These are phyloP conservation scores for rat (Rattus norvegicus) DNA, from an alignment of 2,113 vertebrate species.

Conservation along the genomic window DNA sequence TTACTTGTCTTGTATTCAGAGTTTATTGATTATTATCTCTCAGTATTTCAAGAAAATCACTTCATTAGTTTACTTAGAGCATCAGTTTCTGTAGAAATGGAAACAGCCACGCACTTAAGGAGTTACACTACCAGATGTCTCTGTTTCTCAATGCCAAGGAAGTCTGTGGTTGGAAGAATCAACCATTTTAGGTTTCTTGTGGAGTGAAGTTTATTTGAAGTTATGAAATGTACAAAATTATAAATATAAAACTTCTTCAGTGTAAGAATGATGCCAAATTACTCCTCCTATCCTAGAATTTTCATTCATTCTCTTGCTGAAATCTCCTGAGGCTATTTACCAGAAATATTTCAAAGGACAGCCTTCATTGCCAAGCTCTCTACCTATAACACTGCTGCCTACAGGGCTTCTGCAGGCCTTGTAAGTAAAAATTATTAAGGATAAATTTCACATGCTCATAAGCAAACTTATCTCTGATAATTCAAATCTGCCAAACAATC, in stretches of 20 bases:
- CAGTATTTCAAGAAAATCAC: constrained; percentile 66
- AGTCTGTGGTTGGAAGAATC: background rate
- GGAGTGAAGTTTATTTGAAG: background rate
- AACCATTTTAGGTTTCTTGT: constrained; percentile 11
- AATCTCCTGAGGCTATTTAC: background rate
- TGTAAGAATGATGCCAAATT: constrained; percentile 14
- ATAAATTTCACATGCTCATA: constrained; percentile 17
- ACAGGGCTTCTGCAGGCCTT: background rate
- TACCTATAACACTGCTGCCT: background rate
- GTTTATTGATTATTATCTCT: constrained; percentile 62
- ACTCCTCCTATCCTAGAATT: background rate
- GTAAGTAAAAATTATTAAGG: background rate
- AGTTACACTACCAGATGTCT: background rate
- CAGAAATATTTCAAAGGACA: constrained; percentile 14
- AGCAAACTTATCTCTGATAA: background rate
- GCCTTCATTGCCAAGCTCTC: background rate
- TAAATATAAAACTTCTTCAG: constrained; percentile 18
- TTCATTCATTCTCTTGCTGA: background rate
- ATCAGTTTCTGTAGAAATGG: constrained; percentile 57
- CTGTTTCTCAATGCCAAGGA: constrained; percentile 26
- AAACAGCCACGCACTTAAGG: background rate
- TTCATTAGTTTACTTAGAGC: constrained; percentile 38
- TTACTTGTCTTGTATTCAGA: constrained; percentile 60
- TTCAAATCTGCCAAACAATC: background rate
- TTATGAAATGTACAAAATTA: constrained; percentile 53